A percentile compares a stretch with the other conserved stretches of the same genome.
Conservation (phyloP, 2,888 invertebrate genomes). For the Andrena haemorrhoa region DNA sequence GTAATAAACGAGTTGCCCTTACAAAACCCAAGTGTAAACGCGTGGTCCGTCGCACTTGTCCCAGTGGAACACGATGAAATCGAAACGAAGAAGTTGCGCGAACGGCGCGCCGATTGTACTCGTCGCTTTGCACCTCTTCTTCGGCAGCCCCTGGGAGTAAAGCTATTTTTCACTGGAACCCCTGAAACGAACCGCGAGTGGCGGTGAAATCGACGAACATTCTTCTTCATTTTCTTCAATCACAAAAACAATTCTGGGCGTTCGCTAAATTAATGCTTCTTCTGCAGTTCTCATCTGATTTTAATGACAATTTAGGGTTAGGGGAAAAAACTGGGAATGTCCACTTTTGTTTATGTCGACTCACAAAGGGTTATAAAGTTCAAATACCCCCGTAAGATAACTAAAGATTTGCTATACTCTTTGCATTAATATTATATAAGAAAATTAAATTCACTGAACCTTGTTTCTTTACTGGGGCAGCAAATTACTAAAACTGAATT, state of each 20-base stretch:
- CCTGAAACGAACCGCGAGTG: slow-evolving; percentile 30
- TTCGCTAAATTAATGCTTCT: neutral
- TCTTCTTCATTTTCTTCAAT: slow-evolving; percentile 2
- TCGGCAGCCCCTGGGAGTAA: slow-evolving; percentile 36
- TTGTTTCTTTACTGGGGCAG: too few species aligned
- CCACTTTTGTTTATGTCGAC: too few species aligned
- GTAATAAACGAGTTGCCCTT: slow-evolving; percentile 40
- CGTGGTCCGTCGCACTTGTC: slow-evolving; percentile 35
- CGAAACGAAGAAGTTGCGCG: slow-evolving; percentile 45
- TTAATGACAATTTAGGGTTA: too few species aligned
- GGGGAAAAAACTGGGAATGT: too few species aligned
- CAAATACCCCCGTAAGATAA: too few species aligned
- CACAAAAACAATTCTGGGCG: neutral
- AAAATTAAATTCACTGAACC: too few species aligned
- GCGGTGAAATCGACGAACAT: slow-evolving; percentile 20
- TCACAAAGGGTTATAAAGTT: too few species aligned
- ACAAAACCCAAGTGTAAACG: slow-evolving; percentile 55
- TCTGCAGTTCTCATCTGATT: neutral
- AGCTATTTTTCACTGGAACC: slow-evolving; percentile 51
- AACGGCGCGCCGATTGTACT: slow-evolving; percentile 26
- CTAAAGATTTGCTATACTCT: too few species aligned
- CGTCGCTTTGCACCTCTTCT: slow-evolving; percentile 54
- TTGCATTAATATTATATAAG: too few species aligned
- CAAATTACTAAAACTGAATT: too few species aligned
- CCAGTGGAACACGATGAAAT: slow-evolving; percentile 49